A percentile compares a stretch with the other conserved stretches of the same genome.
Conservation (phyloP, 2,797 vertebrate species). For the Sarcophilus harrisii region DNA sequence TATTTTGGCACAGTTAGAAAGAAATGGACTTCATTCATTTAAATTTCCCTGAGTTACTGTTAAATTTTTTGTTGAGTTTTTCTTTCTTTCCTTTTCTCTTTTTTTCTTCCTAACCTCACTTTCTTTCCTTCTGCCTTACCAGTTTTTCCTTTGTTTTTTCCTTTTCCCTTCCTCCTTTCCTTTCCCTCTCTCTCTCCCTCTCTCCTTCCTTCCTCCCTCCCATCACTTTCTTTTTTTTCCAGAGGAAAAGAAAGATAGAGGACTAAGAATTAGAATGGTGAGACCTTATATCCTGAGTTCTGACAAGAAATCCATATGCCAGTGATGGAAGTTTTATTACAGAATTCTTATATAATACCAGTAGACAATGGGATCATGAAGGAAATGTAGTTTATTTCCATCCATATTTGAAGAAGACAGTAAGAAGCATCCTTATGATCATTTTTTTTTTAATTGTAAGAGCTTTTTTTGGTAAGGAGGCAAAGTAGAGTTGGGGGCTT, state of each 20-base stretch:
- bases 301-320: neutral
- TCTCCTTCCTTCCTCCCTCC: too few species aligned
- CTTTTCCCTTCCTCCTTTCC: too few species aligned
- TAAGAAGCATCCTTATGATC: neutral
- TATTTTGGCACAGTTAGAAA: slow-evolving; percentile 53
- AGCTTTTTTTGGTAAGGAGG: neutral
- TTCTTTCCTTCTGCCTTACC: neutral
- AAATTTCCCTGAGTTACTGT: slow-evolving; percentile 24
- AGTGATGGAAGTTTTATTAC: neutral
- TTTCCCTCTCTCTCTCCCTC: too few species aligned
- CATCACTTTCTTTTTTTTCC: neutral
- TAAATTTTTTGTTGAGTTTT: slow-evolving; percentile 6
- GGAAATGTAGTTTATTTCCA: neutral
- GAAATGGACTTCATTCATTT: slow-evolving; percentile 34
- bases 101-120: neutral
- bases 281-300: neutral
- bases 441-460: neutral
- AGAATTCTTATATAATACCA: neutral
- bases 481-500: neutral
- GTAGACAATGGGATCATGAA: neutral
- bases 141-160: neutral
- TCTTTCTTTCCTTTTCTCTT: slow-evolving; percentile 43
- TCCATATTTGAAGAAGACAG: neutral
- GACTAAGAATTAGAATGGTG: neutral
- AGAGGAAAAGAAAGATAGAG: neutral